Percentiles rank a stretch among this genome's conserved stretches.
Conservation (phyloP, 2,797 vertebrate species). For the Mormyrus proboscirostris region DNA sequence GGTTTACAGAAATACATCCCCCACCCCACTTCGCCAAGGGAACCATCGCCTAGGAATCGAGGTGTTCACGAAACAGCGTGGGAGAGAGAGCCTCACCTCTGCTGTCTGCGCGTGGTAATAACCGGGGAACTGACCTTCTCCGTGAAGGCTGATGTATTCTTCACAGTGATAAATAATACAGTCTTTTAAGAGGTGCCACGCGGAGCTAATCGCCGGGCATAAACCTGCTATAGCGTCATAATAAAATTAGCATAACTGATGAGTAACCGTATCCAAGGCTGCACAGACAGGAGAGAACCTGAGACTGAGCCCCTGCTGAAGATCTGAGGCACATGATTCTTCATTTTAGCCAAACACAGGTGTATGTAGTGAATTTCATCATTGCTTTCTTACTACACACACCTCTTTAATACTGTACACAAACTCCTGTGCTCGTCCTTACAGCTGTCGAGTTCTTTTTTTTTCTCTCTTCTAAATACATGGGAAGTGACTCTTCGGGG, state of each 20-base stretch:
- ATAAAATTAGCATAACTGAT: conserved; percentile 7
- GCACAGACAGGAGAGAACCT: background rate
- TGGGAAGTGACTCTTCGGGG: background rate
- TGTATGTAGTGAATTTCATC: background rate
- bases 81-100: background rate
- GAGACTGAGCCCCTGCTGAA: background rate
- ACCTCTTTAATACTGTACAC: background rate
- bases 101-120: background rate
- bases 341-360: background rate
- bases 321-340: background rate
- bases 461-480: background rate
- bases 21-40: background rate
- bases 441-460: background rate
- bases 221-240: background rate
- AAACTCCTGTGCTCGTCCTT: background rate
- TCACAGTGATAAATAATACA: background rate
- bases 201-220: background rate
- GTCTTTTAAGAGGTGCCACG: background rate
- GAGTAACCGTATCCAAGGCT: background rate
- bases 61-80: background rate
- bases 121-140: background rate
- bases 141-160: background rate
- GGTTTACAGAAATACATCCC: background rate
- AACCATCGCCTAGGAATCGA: background rate
- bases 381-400: background rate